Evolutionary conservation across 2,113 vertebrate genomes (phyloP).

Genomic region (Jaculus jaculus): DNA sequence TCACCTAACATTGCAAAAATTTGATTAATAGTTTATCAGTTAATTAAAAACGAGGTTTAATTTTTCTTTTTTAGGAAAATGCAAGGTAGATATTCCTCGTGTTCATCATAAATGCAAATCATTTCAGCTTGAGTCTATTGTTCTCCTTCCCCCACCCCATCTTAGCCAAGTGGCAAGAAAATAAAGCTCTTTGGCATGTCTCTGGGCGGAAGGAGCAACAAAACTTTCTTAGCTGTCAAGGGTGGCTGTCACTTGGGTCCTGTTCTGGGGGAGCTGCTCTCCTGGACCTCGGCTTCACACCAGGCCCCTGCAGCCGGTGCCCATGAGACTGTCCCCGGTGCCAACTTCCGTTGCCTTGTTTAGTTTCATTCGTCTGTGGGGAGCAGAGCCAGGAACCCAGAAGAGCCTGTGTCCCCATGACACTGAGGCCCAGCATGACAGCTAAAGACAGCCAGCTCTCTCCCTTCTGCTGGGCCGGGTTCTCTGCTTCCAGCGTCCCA

Average conservation of each 20-base stretch:
- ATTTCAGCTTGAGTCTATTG: slow-evolving; percentile 89
- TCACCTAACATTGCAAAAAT: slow-evolving; percentile 93
- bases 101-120: slow-evolving; percentile 92
- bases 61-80: slow-evolving; percentile 90
- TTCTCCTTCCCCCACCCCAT: slow-evolving; percentile 82
- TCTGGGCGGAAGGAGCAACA: slow-evolving; percentile 68
- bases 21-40: slow-evolving; percentile 94
- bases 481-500: rapidly evolving
- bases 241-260: slow-evolving; percentile 69
- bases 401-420: not conserved
- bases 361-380: not conserved
- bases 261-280: not conserved
- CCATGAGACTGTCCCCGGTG: not conserved
- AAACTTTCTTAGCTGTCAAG: slow-evolving; percentile 80
- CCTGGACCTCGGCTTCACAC: not conserved
- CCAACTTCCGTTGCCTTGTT: not conserved
- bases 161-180: slow-evolving; percentile 87
- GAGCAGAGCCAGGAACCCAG: not conserved
- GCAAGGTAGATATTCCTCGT: slow-evolving; percentile 90
- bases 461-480: not conserved
- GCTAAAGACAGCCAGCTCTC: not conserved
- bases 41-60: slow-evolving; percentile 91
- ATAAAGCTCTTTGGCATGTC: slow-evolving; percentile 81
- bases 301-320: not conserved
- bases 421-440: not conserved